Evolutionary conservation across 2,113 vertebrate genomes (phyloP).

Genomic region (Gnathonemus echidnorhynchus): DNA sequence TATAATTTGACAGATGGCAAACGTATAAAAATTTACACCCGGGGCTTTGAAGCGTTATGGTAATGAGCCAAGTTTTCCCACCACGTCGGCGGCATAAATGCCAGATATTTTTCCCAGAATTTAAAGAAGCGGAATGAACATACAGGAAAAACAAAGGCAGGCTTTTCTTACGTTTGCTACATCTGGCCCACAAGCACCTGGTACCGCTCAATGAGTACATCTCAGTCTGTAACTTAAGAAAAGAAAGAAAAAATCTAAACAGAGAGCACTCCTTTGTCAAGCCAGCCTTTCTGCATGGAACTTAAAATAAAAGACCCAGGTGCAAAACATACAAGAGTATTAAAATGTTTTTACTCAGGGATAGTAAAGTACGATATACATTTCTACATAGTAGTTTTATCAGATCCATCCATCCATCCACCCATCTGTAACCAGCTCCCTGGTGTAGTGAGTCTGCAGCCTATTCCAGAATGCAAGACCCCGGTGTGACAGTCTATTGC

Average conservation of each 20-base stretch:
- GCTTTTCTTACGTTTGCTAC: background rate
- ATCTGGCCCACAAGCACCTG: background rate
- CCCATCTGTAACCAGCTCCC: background rate
- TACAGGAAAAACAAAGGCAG: background rate
- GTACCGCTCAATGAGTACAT: background rate
- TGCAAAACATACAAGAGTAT: background rate
- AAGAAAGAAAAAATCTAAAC: background rate
- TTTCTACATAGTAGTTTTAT: background rate
- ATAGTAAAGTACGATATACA: background rate
- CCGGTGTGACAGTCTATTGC: background rate
- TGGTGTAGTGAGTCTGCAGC: background rate
- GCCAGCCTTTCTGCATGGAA: background rate
- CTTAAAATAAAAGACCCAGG: background rate
- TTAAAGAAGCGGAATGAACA: background rate
- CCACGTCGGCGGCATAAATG: background rate
- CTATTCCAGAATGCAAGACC: background rate
- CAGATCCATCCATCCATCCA: background rate
- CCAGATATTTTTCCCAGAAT: background rate
- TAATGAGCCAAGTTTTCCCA: background rate
- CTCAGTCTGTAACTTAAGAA: background rate
- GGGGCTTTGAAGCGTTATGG: background rate
- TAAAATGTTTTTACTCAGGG: background rate
- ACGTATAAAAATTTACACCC: background rate
- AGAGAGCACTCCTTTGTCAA: background rate
- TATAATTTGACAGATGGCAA: constrained; percentile 2